Evolutionary conservation across 2,888 invertebrate genomes (phyloP).

Genomic region (Cynaeus angustus): DNA sequence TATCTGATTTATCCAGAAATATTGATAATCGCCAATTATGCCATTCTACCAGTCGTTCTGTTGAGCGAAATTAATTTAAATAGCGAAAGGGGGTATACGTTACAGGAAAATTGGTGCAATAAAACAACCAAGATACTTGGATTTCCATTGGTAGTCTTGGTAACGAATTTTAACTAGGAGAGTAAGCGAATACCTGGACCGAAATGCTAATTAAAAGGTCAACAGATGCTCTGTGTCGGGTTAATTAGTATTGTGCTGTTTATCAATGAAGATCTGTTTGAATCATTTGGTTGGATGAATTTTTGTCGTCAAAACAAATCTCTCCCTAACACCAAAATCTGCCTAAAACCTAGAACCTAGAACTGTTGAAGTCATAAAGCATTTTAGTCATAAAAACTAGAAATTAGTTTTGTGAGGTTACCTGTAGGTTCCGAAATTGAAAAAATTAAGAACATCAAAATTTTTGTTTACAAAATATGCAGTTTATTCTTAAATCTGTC

Average conservation of each 20-base stretch:
- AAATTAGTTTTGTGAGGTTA: too few species aligned
- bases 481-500: too few species aligned
- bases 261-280: constrained; percentile 17
- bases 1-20: constrained; percentile 1
- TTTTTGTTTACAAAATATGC: too few species aligned
- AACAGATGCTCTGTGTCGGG: constrained; percentile 34
- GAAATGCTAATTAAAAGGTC: constrained; percentile 43
- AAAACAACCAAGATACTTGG: constrained; percentile 27
- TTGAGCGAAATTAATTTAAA: constrained; percentile 28
- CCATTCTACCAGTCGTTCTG: neutral
- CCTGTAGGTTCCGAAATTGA: too few species aligned
- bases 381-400: too few species aligned
- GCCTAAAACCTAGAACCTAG: too few species aligned
- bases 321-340: too few species aligned
- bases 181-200: constrained; percentile 38
- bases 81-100: constrained; percentile 20
- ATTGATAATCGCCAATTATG: constrained; percentile 31
- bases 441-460: too few species aligned
- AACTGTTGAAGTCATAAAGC: too few species aligned
- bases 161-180: constrained; percentile 41
- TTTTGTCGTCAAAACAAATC: too few species aligned
- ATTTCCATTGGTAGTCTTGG: constrained; percentile 40
- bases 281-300: neutral
- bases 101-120: constrained; percentile 20
- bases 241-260: constrained; percentile 29